Conservation (phyloP, 2,797 vertebrate genomes). For the Perodicticus potto region DNA sequence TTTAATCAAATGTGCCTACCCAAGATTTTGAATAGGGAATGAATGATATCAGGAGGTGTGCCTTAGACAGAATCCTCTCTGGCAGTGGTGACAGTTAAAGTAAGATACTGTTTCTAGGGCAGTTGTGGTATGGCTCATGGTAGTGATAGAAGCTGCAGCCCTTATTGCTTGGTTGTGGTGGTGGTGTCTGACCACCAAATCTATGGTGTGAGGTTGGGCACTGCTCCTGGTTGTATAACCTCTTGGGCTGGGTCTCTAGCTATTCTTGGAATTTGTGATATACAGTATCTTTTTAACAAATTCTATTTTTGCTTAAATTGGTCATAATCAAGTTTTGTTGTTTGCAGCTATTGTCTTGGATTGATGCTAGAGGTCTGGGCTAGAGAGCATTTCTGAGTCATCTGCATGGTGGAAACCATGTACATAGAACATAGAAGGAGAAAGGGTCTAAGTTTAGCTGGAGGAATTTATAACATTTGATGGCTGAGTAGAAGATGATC, state of each 20-base stretch:
- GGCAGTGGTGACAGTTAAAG: neutral
- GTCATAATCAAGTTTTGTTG: neutral
- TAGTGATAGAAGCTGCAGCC: neutral
- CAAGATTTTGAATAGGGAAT: slow-evolving; percentile 6
- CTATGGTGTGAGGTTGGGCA: neutral
- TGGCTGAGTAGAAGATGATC: neutral
- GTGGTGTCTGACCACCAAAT: neutral
- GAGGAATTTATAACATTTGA: slow-evolving; percentile 35
- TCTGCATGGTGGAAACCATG: neutral
- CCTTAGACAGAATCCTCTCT: slow-evolving; percentile 2
- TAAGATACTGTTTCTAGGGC: neutral
- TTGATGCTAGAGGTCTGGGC: neutral
- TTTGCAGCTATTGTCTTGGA: neutral
- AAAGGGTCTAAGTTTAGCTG: neutral
- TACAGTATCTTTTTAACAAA: neutral
- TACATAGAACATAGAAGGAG: neutral
- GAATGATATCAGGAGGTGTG: neutral
- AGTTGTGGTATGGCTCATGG: neutral
- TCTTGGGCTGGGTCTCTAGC: neutral
- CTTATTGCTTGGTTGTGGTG: neutral
- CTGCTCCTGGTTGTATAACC: neutral
- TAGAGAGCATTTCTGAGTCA: neutral
- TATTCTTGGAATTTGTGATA: neutral
- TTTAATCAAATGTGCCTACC: neutral
- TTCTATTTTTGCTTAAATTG: neutral